These are phyloP conservation scores for Gallinago paraguaiae DNA, from an alignment of 2,113 vertebrate species.

Conservation along the genomic window DNA sequence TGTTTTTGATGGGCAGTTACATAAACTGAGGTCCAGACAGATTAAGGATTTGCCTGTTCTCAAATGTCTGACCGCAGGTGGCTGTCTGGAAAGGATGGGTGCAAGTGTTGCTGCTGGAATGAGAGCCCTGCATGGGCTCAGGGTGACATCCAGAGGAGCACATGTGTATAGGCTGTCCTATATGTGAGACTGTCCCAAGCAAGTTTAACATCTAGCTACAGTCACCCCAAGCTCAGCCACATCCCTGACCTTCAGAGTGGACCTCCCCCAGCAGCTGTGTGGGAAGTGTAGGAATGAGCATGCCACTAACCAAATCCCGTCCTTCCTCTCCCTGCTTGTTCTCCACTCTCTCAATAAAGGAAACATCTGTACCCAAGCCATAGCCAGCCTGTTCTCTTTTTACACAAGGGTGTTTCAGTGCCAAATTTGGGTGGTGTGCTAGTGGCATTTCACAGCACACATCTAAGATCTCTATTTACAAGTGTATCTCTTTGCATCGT, in stretches of 20 bases:
- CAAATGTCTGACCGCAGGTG: background rate
- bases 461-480: background rate
- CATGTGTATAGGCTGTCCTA: background rate
- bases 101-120: background rate
- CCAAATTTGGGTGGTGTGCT: background rate
- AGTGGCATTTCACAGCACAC: background rate
- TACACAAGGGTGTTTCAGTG: background rate
- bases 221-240: background rate
- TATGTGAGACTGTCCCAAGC: background rate
- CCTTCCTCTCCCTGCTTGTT: background rate
- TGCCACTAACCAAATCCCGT: background rate
- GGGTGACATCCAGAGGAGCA: slow-evolving; percentile 22
- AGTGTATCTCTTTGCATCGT: background rate
- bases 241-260: background rate
- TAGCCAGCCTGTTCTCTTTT: background rate
- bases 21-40: slow-evolving; percentile 51
- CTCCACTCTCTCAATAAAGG: background rate
- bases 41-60: slow-evolving; percentile 48
- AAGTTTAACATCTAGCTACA: background rate
- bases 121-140: background rate
- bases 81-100: background rate
- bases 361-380: background rate
- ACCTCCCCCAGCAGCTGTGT: background rate
- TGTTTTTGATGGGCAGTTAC: slow-evolving; percentile 3
- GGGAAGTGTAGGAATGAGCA: background rate